Evolutionary conservation across 1,140 invertebrate genomes (phyloP), one percentile per base, ranked within the genome.

Genomic region (Drosophila erecta): DNA sequence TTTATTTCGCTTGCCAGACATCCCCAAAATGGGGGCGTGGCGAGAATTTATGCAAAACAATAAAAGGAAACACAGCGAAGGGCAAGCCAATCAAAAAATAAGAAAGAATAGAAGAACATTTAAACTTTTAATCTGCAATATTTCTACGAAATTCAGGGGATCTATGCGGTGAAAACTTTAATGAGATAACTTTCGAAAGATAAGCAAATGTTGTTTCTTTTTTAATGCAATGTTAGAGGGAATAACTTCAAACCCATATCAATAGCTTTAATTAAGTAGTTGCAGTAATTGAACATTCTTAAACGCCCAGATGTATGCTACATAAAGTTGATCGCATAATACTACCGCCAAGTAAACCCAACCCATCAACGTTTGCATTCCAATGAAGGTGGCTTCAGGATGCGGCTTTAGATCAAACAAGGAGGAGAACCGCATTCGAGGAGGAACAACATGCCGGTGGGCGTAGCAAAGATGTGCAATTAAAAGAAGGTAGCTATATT

Each of bases 1-100:
- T 87, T 79, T 85, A 54, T 76, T 77, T 66, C 49, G 51, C 62
- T 49, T 69, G 72, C 64, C 64, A 70, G 66, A 81, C 79, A 12
- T 12, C 30, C 40, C 56, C 33, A 20, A 57, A 66, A 60, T 46
- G 40, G 43, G 44, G 80, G 80, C 80, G 80, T 79, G 77, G 35
- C 50, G 40, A n/a, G 77, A 77, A 64, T 64, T 71, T 54, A 78
- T 62, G 60, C 65, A 77, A 51, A 56, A 79, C 76, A 79, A 70
- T 57, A 70, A 70, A 70, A 69, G 35, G 17, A 35, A 40, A 24
- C 64, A 56, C 56, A 70, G 53, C 51, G 35, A 70, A 57, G 50
- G 62, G 43, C 24, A 69, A 38, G 17, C 20, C 46, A 38, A 38
- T 37, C 14, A 15, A 66, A 20, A 33, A 49, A 35, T 24, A 12